These are phyloP conservation scores for Emydoidea blandingii DNA, from an alignment of 2,797 vertebrate genomes.

Conservation along the genomic window DNA sequence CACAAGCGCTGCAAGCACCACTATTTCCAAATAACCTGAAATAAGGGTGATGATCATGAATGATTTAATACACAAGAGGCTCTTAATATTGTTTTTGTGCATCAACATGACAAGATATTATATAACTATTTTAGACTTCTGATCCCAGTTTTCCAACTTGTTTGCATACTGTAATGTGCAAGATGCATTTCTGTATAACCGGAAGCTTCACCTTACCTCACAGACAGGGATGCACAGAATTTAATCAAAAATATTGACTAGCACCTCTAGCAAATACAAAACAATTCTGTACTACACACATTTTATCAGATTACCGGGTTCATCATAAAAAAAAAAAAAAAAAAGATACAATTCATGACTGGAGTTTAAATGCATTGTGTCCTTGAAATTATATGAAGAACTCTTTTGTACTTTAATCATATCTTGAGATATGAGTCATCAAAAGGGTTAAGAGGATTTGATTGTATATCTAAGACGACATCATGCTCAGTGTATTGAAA, in stretches of 20 bases:
- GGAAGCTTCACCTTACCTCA: conserved; percentile 73
- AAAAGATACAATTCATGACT: conserved; percentile 85
- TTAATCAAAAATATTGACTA: conserved; percentile 85
- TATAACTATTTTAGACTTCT: conserved; percentile 42
- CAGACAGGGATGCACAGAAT: conserved; percentile 65
- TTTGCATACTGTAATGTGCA: conserved; percentile 51
- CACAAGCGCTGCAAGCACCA: conserved; percentile 97
- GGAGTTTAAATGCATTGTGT: conserved; percentile 88
- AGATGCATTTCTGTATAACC: conserved; percentile 47
- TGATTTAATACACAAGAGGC: conserved; percentile 48
- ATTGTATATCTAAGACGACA: conserved; percentile 98
- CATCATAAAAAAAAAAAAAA: conserved; percentile 82
- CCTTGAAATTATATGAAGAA: conserved; percentile 91
- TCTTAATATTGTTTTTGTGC: conserved; percentile 43
- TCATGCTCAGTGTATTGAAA: conserved; percentile 98
- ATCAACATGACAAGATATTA: conserved; percentile 57
- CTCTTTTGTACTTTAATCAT: conserved; percentile 97
- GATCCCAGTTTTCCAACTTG: conserved; percentile 28
- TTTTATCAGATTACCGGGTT: conserved; percentile 87
- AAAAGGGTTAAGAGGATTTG: conserved; percentile 98
- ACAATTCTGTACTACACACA: conserved; percentile 84
- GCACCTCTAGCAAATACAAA: conserved; percentile 83
- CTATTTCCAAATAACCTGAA: conserved; percentile 99
- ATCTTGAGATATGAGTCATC: conserved; percentile 97
- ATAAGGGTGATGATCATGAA: conserved; percentile 73